phyloP scores from a whole-genome alignment of 2,113 vertebrate genomes.

The Clinocottus analis region DNA sequence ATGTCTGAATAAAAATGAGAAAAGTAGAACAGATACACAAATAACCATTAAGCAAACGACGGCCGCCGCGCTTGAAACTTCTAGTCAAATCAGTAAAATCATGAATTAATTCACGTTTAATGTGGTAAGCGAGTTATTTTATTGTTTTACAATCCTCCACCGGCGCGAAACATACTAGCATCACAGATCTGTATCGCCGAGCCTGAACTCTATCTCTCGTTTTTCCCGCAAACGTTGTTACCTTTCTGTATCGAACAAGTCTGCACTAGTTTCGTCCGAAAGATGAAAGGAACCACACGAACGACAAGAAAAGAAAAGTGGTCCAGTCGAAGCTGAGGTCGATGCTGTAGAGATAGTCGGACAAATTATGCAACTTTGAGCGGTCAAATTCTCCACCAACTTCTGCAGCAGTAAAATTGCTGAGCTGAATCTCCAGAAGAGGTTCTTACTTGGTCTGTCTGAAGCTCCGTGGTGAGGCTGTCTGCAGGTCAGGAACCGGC shows the following conservation, averaged over 20 bases:
- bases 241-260: background rate
- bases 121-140: background rate
- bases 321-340: background rate
- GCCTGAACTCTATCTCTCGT: background rate
- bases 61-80: background rate
- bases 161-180: background rate
- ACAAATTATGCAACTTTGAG: conserved; percentile 49
- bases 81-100: too few species aligned
- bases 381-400: background rate
- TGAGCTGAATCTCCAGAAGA: accelerated
- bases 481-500: conserved; percentile 35
- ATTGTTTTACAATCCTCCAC: background rate
- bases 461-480: conserved; percentile 64
- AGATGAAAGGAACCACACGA: background rate
- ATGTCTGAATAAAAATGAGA: background rate
- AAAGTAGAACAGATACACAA: background rate
- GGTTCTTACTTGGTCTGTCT: conserved; percentile 50
- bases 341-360: background rate
- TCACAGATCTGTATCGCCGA: background rate
- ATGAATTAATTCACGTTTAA: background rate
- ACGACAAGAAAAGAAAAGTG: background rate
- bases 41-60: background rate
- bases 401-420: background rate
- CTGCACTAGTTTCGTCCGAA: background rate
- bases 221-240: background rate